These are phyloP conservation scores for Mimumesa dahlbomi DNA, from an alignment of 2,888 invertebrate genomes.

Conservation along the genomic window DNA sequence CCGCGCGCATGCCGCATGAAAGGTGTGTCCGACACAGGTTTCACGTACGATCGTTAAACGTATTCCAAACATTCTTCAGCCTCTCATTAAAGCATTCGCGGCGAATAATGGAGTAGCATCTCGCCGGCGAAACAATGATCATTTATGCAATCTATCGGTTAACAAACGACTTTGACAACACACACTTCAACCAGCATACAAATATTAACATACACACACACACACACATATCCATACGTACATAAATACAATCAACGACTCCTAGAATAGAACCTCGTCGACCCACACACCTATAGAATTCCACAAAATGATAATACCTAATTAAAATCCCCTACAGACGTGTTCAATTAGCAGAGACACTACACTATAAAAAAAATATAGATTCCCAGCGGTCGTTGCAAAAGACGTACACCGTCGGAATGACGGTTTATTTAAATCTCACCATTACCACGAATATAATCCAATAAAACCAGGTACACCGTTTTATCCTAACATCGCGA, in stretches of 20 bases:
- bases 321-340: too few species aligned
- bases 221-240: too few species aligned
- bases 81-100: conserved; percentile 43
- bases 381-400: too few species aligned
- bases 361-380: too few species aligned
- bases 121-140: conserved; percentile 2
- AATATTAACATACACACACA: background rate
- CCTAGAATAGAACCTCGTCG: conserved; percentile 11
- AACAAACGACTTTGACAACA: too few species aligned
- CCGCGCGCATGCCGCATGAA: conserved; percentile 41
- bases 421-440: too few species aligned
- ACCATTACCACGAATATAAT: too few species aligned
- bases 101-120: conserved; percentile 38
- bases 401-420: too few species aligned
- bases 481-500: conserved; percentile 33
- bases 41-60: conserved; percentile 45
- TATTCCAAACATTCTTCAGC: conserved; percentile 44
- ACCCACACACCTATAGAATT: too few species aligned
- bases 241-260: background rate
- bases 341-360: too few species aligned
- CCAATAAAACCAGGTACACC: too few species aligned
- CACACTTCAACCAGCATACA: background rate
- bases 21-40: conserved; percentile 43
- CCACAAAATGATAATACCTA: too few species aligned
- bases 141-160: conserved; percentile 15